Evolutionary conservation across 2,888 invertebrate species (phyloP), one percentile per base, ranked within the genome.

Genomic region (Lamproptera curius): DNA sequence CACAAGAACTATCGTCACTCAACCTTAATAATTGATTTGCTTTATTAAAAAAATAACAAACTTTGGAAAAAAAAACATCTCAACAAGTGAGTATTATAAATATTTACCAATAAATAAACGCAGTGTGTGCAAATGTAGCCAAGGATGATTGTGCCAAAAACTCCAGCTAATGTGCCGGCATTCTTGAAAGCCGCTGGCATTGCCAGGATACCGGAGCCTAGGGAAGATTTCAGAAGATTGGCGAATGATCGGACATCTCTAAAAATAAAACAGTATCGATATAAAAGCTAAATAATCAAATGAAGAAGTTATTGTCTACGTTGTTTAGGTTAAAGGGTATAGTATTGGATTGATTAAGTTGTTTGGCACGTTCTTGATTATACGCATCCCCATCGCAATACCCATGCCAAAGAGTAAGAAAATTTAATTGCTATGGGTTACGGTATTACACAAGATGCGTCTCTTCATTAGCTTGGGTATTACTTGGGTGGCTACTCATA

Each of bases 81-180:
- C 2, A 15, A 20, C 26, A 5, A 1, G 4, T 3, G 6, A 6
- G 20, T 10, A 28, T 10, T 28, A 28, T 10, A 2, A 28, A 33
- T 50, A 81, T 90, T 91, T 84, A 98, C 96, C 90, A 97, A 85
- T 67, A 97, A 91, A 75, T 95, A 95, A 64, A 98, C 97, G 76
- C 98, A 98, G 80, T 98, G 97, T 16, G 97, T 94, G 76, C 97
- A 97, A 46, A 98, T 89, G 52, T 94, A 85, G 52, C 97, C 98
- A 53, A 97, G 91, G 31, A 97, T 70, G 15, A 97, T 86, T 1
- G 97, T 92, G 9, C 95, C 94, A 40, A 94, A 76, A 44, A 93
- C 89, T 16, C 97, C 96, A 54, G 95, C 93, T 50, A 94, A 68
- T 0, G 97, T 85, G 1, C 97, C 97, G 16, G 96, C 93, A 77